phyloP scores from a whole-genome alignment of 2,113 vertebrate species.

The Herpetotheres cachinnans region DNA sequence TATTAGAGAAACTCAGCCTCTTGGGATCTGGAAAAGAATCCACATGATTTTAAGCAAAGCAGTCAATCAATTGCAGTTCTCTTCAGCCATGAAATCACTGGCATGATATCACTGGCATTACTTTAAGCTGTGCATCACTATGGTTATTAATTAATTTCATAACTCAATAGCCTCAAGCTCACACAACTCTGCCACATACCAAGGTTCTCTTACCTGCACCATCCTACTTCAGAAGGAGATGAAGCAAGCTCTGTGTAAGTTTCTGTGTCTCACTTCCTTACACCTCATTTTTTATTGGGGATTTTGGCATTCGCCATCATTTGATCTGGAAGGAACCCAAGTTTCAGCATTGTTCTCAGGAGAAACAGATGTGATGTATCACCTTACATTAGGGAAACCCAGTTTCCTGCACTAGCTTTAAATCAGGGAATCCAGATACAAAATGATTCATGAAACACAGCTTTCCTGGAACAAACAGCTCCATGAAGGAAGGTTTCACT shows the following conservation, averaged over 20 bases:
- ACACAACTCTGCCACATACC: background rate
- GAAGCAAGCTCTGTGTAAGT: background rate
- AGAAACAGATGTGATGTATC: background rate
- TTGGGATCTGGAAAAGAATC: background rate
- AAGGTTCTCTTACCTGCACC: background rate
- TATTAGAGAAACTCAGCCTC: background rate
- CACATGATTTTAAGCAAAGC: background rate
- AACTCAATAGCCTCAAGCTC: background rate
- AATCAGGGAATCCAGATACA: background rate
- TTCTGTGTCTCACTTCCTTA: background rate
- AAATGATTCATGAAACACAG: background rate
- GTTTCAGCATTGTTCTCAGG: background rate
- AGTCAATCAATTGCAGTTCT: background rate
- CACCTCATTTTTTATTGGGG: background rate
- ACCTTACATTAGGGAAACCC: background rate
- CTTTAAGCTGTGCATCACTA: background rate
- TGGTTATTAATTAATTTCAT: background rate
- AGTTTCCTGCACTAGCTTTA: background rate
- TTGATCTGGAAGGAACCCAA: background rate
- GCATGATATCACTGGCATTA: background rate
- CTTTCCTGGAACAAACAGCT: background rate
- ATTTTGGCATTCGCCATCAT: background rate
- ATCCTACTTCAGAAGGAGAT: background rate
- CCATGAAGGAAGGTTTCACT: background rate
- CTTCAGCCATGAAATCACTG: background rate